Percentiles rank a stretch among this genome's conserved stretches.
phyloP scores from a whole-genome alignment of 2,797 vertebrate genomes.

The Passerculus sandwichensis region DNA sequence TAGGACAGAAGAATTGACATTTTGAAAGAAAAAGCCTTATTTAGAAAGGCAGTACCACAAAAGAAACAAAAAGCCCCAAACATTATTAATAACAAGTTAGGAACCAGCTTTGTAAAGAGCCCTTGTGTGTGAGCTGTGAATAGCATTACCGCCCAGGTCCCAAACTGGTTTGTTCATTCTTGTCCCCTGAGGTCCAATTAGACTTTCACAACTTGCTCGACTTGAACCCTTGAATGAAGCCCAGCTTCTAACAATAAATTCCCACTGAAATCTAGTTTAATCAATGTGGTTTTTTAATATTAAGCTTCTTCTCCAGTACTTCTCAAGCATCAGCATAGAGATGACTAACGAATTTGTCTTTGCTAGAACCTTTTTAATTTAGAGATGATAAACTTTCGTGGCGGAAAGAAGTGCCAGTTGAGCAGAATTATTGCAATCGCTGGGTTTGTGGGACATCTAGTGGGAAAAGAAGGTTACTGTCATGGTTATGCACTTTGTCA shows the following conservation, averaged over 20 bases:
- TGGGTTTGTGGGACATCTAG: slow-evolving; percentile 71
- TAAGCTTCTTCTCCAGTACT: background rate
- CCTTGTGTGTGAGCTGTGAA: background rate
- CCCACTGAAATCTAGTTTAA: background rate
- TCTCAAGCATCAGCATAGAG: background rate
- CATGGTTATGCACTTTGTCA: background rate
- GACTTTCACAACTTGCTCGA: background rate
- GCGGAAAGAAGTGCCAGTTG: too few relatives aligned
- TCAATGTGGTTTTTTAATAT: background rate
- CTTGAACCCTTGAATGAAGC: background rate
- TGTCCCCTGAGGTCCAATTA: background rate
- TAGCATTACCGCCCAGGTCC: fast-evolving
- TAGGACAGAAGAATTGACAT: background rate
- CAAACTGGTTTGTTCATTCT: background rate
- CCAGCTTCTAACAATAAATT: background rate
- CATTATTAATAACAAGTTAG: background rate
- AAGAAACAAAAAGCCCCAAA: background rate
- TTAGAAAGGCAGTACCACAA: background rate
- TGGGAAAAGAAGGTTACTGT: slow-evolving; percentile 1
- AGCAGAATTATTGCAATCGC: background rate
- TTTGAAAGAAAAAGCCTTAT: background rate
- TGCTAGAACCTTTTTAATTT: background rate
- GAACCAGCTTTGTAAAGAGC: background rate
- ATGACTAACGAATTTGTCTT: background rate
- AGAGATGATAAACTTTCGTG: background rate